Base-by-base conservation (phyloP, 2,888 invertebrate species). In the Ecliptopera silaceata region DNA sequence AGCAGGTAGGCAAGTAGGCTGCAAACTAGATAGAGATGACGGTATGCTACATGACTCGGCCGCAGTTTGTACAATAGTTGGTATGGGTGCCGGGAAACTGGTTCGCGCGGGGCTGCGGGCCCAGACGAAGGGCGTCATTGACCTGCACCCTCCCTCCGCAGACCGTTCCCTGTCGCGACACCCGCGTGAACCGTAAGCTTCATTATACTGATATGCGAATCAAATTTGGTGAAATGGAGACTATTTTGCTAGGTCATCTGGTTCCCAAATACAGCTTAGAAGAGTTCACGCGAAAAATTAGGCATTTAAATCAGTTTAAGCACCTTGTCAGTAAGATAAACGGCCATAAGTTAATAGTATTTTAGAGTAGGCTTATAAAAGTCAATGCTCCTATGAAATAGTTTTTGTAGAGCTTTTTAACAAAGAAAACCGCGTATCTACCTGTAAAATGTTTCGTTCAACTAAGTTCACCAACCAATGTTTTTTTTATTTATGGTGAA, bases 41-140 rank as follows among this genome's bases (percentile, higher is more conserved):
- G 79, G 85, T 86, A 80, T 82, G 80, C 82, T 82, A 79, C 81
- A 77, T 70, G 77, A 69, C 66, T 68, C 64, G 69, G 75, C 75
- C 79, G 22, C 36, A 59, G 59, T 15, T 13, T 29, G 12, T 38
- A 46, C 32, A 32, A 32, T 29, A 59, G 58, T 59, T 43, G 15
- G 50, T 79, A 75, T 70, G 63, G 64, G 60, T 66, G 66, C 66
- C 59, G 68, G 65, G 69, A 71, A 63, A 66, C 65, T 63, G 64
- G 65, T 64, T 71, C 67, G 75, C 63, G 71, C 65, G 72, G 69
- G 70, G 66, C 68, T 70, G 70, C 66, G 70, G 49, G 41, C 77
- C 84, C 87, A 87, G 89, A 88, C 88, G 82, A 77, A 83, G 80
- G 82, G 79, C 89, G 90, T 89, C 89, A 89, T 88, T 89, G 89